These are phyloP conservation scores for Machaerirhynchus nigripectus DNA, from an alignment of 2,113 vertebrate genomes.

Conservation along the genomic window DNA sequence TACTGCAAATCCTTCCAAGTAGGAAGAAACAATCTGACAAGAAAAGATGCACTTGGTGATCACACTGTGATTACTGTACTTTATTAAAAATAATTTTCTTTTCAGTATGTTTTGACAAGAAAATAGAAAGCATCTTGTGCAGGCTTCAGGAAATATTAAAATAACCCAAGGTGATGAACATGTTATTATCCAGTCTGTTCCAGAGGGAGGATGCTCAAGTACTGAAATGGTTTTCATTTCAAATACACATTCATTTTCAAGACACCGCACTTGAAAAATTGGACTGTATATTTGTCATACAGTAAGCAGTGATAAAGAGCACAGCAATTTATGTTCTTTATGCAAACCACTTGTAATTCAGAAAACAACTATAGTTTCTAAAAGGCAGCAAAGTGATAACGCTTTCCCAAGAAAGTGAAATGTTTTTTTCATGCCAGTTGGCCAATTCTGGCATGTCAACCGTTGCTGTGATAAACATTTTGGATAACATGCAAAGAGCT, in stretches of 20 bases:
- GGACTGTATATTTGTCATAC: conserved; percentile 20
- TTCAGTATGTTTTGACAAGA: conserved; percentile 57
- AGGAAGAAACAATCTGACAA: conserved; percentile 38
- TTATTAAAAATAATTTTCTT: conserved; percentile 68
- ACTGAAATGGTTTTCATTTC: conserved; percentile 58
- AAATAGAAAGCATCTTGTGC: conserved; percentile 59
- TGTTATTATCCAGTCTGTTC: conserved; percentile 50
- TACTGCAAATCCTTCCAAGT: not conserved
- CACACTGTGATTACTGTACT: conserved; percentile 29
- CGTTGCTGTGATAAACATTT: conserved; percentile 34
- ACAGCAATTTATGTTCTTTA: conserved; percentile 37
- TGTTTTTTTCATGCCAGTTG: conserved; percentile 2
- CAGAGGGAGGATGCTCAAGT: conserved; percentile 33
- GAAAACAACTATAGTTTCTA: conserved; percentile 39
- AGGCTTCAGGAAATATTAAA: conserved; percentile 53
- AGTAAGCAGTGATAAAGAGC: conserved; percentile 47
- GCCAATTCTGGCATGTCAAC: not conserved
- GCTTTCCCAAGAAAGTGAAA: not conserved
- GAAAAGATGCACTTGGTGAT: conserved; percentile 18
- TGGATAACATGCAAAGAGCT: not conserved
- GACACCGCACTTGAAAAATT: conserved; percentile 33
- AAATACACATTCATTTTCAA: conserved; percentile 30
- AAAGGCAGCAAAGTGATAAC: conserved; percentile 36
- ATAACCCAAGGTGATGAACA: conserved; percentile 47
- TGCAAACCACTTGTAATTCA: conserved; percentile 42